Conservation (phyloP, 2,113 vertebrate genomes). For the Scomber colias region DNA sequence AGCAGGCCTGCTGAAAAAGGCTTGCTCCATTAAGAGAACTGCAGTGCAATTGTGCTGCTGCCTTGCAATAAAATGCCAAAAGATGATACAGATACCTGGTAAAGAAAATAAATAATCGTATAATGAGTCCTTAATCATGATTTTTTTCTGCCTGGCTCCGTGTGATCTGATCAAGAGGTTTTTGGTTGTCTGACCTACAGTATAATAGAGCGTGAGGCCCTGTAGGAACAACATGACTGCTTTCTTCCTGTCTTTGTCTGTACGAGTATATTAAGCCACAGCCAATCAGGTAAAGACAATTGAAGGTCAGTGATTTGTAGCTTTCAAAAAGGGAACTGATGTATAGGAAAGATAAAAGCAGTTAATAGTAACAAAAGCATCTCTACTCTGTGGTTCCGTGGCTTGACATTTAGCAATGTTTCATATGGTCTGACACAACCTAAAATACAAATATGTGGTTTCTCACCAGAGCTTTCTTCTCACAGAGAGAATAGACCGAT, state of each 20-base stretch:
- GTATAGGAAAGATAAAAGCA: background rate
- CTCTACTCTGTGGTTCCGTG: too few relatives aligned
- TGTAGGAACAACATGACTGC: background rate
- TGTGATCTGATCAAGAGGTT: background rate
- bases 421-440: constrained; percentile 1
- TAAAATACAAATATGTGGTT: background rate
- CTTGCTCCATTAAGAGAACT: background rate
- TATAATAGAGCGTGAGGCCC: background rate
- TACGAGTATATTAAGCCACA: background rate
- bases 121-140: too few relatives aligned
- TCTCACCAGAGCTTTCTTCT: constrained; percentile 95
- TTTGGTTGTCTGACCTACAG: constrained; percentile 4
- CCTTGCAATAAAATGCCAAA: background rate
- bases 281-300: constrained; percentile 12
- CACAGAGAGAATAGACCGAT: constrained; percentile 93
- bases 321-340: background rate
- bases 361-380: too few relatives aligned
- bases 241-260: constrained; percentile 61
- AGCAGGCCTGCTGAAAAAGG: too few relatives aligned
- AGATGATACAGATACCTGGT: background rate
- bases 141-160: background rate
- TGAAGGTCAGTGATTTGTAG: constrained; percentile 23
- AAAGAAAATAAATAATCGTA: background rate
- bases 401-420: constrained; percentile 25
- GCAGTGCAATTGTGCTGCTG: background rate